These are phyloP conservation scores for Aurelia coerulea DNA, from an alignment of 30 jellyfish, hydroid and myxozoan genomes.

Conservation along the genomic window DNA sequence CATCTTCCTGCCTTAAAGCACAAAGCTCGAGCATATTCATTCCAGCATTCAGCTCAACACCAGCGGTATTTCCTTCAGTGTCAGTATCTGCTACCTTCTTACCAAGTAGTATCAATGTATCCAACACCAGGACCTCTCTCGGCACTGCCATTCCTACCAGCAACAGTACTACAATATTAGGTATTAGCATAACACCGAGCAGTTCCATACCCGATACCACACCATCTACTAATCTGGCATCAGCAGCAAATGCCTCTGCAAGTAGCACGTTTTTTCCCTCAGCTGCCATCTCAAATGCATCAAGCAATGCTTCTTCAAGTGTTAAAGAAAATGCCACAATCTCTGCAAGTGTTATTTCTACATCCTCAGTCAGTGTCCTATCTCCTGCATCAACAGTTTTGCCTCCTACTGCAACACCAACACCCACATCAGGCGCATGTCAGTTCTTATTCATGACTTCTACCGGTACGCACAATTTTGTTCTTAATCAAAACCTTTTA, in stretches of 20 bases:
- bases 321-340: neutral
- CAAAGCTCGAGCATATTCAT: neutral
- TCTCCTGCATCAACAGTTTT: constrained; percentile 16
- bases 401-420: constrained; percentile 11
- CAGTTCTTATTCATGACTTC: constrained; percentile 62
- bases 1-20: neutral
- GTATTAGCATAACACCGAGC: neutral
- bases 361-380: neutral
- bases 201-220: neutral
- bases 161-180: too few species aligned
- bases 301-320: neutral
- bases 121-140: too few species aligned
- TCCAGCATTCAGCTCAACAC: too few species aligned
- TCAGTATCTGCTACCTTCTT: too few species aligned
- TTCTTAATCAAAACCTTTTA: too few species aligned
- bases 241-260: neutral
- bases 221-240: neutral
- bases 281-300: constrained; percentile 1
- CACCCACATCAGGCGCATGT: constrained; percentile 12
- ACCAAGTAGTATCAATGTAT: too few species aligned
- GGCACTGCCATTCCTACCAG: too few species aligned
- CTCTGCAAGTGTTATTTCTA: neutral
- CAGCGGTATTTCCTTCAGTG: too few species aligned
- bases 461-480: constrained; percentile 7
- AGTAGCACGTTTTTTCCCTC: neutral